A percentile compares a stretch with the other conserved stretches of the same genome.
Conservation (phyloP, 2,797 vertebrate genomes). For the Phrynocephalus vlangalii region DNA sequence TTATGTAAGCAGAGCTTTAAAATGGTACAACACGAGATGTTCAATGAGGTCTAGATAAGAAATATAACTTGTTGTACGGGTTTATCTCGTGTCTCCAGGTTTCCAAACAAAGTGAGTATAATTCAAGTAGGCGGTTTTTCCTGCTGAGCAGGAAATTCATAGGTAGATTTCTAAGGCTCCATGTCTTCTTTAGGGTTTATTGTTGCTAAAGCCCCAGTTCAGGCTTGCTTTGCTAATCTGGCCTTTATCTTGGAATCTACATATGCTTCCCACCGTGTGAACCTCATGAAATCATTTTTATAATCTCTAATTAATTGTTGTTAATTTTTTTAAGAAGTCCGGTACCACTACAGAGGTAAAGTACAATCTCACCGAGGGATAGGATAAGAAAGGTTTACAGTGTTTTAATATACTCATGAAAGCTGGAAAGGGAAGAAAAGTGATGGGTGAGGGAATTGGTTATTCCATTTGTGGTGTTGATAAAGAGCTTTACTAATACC, state of each 20-base stretch:
- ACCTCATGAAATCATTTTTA: background rate
- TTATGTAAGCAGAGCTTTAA: background rate
- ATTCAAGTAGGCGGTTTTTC: background rate
- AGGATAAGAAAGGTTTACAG: background rate
- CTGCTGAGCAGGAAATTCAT: conserved; percentile 15
- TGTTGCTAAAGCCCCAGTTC: conserved; percentile 3
- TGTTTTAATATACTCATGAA: conserved; percentile 3
- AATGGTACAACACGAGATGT: background rate
- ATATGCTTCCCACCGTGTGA: background rate
- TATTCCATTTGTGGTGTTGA: no score
- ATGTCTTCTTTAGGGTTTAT: background rate
- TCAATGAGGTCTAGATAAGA: background rate
- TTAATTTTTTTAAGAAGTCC: background rate
- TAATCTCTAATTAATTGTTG: background rate
- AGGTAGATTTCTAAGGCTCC: background rate
- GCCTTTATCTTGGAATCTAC: background rate
- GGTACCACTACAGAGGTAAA: background rate
- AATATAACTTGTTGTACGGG: background rate
- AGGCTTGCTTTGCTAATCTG: background rate
- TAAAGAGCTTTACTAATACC: no score
- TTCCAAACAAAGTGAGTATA: background rate
- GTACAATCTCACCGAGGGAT: background rate
- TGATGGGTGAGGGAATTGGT: no score
- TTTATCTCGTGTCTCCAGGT: background rate
- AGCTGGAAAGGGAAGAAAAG: background rate